Conservation (phyloP, 2,888 invertebrate genomes). For the Synanthedon formicaeformis region DNA sequence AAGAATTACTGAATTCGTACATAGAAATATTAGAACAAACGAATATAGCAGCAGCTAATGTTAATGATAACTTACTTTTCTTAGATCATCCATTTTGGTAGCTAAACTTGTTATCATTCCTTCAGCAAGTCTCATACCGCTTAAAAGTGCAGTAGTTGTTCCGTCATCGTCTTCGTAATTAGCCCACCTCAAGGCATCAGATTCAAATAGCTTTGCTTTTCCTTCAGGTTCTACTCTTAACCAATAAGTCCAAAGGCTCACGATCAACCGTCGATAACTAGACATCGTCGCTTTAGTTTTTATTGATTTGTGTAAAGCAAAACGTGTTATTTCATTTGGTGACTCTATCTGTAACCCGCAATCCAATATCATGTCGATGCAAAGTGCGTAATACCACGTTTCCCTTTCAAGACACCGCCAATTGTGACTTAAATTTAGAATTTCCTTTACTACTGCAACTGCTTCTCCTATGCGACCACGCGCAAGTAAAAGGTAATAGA, state of each 20-base stretch:
- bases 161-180: constrained; percentile 29
- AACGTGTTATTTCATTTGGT: constrained; percentile 48
- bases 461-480: constrained; percentile 61
- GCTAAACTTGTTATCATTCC: constrained; percentile 59
- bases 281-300: constrained; percentile 28
- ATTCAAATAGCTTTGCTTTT: constrained; percentile 47
- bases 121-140: constrained; percentile 49
- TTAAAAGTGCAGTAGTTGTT: constrained; percentile 36
- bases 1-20: neutral
- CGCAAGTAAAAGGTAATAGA: constrained; percentile 50
- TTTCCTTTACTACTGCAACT: constrained; percentile 48
- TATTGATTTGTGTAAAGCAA: constrained; percentile 38
- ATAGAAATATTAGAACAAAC: constrained; percentile 1
- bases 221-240: constrained; percentile 37
- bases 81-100: constrained; percentile 53
- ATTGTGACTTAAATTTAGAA: constrained; percentile 27
- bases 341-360: constrained; percentile 66
- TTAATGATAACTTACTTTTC: constrained; percentile 29
- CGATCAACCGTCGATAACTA: constrained; percentile 38
- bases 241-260: constrained; percentile 59
- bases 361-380: constrained; percentile 69
- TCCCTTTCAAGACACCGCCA: constrained; percentile 33
- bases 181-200: constrained; percentile 45
- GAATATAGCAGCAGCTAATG: neutral
- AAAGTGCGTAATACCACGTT: constrained; percentile 70